Base-by-base conservation (phyloP, 2,113 vertebrate species). In the Chloropsis cyanopogon region DNA sequence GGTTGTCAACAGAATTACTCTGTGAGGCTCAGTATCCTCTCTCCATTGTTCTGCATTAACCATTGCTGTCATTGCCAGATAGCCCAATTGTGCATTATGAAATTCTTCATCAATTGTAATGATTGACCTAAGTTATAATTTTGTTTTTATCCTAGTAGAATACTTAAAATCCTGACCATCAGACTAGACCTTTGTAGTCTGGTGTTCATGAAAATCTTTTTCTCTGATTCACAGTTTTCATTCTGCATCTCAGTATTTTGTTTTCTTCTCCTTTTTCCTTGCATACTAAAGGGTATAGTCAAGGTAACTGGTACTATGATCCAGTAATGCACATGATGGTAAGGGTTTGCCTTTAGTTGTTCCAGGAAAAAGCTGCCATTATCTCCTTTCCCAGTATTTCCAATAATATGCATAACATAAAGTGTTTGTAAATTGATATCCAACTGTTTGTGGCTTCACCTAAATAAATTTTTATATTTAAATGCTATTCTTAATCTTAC, bases 391-490 rank as follows among this genome's bases (percentile, higher is more conserved):
- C 91, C 39, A 25, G 13, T 94, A 86, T 89, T 95, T 94, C 71
- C 80, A 94, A 49, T 86, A 88, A 94, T 68, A 88, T 61, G 49
- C 88, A 90, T 95, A 96, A 93, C 88, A 92, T 88, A 41, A 94
- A 82, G n/a, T 95, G 93, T 96, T 95, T 96, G 96, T 97, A 97
- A 96, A 88, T 95, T 84, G 86, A 53, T 95, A 78, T 56, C 47
- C 88, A 88, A 93, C 44, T 93, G 93, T 96, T 96, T 96, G 95
- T 96, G 95, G 93, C 39, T 90, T 94, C 95, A 94, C 93, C 92
- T 94, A 86, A 97, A 97, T 96, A 97, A 97, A 96, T 93, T 96
- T 95, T 97, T 94, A 68, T 96, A 96, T 95, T 94, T 90, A 96
- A 95, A 86, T 75, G 46, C 53, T 75, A 39, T 70, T 91, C 47